Conservation (phyloP, 2,113 vertebrate genomes). For the Epinephelus fuscoguttatus region DNA sequence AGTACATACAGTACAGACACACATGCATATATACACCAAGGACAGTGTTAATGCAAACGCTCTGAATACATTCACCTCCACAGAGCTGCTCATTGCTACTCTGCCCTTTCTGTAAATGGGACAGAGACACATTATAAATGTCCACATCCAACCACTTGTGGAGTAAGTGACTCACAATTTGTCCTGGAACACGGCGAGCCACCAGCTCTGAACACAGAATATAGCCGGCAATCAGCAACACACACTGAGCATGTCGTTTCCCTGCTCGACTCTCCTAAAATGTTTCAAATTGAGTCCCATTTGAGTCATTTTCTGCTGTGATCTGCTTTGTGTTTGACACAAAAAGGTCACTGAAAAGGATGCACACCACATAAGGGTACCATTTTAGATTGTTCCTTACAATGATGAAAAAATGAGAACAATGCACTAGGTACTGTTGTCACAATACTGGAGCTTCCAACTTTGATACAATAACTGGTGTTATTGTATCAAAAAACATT, state of each 20-base stretch:
- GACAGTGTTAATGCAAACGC: neutral
- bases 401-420: too few relatives aligned
- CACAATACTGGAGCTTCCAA: too few relatives aligned
- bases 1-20: neutral
- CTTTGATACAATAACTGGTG: too few relatives aligned
- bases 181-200: slow-evolving; percentile 9
- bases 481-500: too few relatives aligned
- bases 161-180: slow-evolving; percentile 19
- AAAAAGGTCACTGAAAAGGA: too few relatives aligned
- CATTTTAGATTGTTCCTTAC: too few relatives aligned
- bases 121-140: slow-evolving; percentile 10
- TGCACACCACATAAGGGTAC: too few relatives aligned
- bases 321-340: too few relatives aligned
- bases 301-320: neutral
- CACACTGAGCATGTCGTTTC: neutral
- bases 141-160: neutral
- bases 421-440: too few relatives aligned
- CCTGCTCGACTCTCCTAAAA: neutral
- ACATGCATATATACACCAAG: neutral
- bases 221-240: neutral
- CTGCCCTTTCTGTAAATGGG: slow-evolving; percentile 21
- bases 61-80: neutral
- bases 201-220: slow-evolving; percentile 6
- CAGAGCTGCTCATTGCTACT: neutral
- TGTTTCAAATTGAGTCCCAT: neutral